Conservation (phyloP, 64 coral and sea anemone genomes). For the Actinia tenebrosa region DNA sequence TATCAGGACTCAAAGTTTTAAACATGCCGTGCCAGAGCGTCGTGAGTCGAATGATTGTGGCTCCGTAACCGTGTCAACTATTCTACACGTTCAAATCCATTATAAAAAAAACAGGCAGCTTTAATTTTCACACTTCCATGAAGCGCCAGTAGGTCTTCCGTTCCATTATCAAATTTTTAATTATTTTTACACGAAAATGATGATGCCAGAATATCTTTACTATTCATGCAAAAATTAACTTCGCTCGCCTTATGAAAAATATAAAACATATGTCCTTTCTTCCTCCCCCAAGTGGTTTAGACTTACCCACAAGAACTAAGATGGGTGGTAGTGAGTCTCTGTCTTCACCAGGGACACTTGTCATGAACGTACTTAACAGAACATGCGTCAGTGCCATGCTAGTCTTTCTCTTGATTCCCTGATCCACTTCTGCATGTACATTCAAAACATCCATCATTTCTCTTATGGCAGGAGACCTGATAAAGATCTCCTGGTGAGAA, state of each 20-base stretch:
- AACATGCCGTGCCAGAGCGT: no score
- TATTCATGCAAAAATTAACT: neutral
- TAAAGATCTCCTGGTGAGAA: constrained; percentile 49
- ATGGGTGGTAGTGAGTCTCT: constrained; percentile 61
- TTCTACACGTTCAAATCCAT: no score
- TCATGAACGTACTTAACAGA: constrained; percentile 78
- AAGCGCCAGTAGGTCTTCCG: no score
- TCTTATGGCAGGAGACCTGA: constrained; percentile 54
- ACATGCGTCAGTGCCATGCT: constrained; percentile 47
- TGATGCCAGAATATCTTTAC: neutral
- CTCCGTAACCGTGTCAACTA: no score
- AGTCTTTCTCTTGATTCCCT: constrained; percentile 49
- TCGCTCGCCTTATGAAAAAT: neutral
- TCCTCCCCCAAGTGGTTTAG: neutral
- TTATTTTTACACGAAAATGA: neutral
- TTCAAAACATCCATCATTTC: constrained; percentile 67
- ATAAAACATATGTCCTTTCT: neutral
- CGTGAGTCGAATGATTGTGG: no score
- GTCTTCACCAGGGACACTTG: constrained; percentile 73
- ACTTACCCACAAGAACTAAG: constrained; percentile 71
- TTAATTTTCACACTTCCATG: no score
- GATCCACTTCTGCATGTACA: constrained; percentile 58
- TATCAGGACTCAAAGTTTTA: no score
- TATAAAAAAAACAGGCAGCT: no score
- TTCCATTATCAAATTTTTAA: no score